Base-by-base conservation (phyloP, 2,797 vertebrate species). In the Enteromius fasciolatus region DNA sequence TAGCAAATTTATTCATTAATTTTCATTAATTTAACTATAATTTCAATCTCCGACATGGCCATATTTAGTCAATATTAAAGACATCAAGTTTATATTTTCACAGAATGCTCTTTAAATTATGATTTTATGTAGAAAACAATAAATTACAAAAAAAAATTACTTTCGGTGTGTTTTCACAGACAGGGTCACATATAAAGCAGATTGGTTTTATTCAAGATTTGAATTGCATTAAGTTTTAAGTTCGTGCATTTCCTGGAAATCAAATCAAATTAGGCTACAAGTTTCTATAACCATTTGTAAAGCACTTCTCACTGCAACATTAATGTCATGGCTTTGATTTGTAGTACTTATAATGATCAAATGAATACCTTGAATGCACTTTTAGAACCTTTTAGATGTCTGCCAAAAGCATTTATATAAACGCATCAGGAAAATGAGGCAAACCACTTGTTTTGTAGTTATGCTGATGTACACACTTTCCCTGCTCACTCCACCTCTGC, bases 401-500 rank as follows among this genome's bases (percentile, higher is more conserved):
- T 31, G 46, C 46, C 46, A 72, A 72, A 31, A 50, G 23, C 17
- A 48, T 72, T 31, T 50, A 50, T 18, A 72, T 50, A 28, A 50
- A 50, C 11, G 17, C 18, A 28, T 36, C 57, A 28, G 23, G 11
- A 12, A 59, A 59, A 59, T 14, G 57, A 59, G 23, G 57, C 23
- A 28, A 59, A 23, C 28, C 5, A 4, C 25, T 52, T 11, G 14
- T 59, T 39, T 44, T 57, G 39, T 41, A 59, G 33, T 59, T 41
- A 25, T 41, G n/a, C 15, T 2, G n/a, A 76, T 59, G n/a, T 25
- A 41, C 20, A 41, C 23, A 67, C 33, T 64, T 48, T 5, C 36
- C 15, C 36, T 48, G 17, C 31, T 48, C 46, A 48, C 75, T 59
- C 59, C 72, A 76, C 61, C 80, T 77, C 50, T 74, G 3, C 63